These are phyloP conservation scores for Drosophila ohnishii DNA, from an alignment of 1,140 invertebrate species.

Conservation along the genomic window DNA sequence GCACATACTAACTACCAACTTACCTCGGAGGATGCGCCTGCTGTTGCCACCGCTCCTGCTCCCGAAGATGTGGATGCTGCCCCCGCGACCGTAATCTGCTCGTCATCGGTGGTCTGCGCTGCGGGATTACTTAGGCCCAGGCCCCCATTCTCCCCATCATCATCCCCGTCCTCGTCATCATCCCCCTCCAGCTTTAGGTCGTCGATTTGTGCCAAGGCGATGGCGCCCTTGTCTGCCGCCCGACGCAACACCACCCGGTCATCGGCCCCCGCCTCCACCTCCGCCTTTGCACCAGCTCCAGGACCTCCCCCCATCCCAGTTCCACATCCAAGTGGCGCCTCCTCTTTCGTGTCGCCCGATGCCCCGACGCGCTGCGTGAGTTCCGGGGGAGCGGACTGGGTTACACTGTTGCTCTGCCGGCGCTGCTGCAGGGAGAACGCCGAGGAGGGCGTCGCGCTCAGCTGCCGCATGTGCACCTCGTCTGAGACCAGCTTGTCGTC, in stretches of 20 bases:
- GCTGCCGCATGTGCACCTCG: constrained; percentile 73
- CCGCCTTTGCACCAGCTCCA: not conserved
- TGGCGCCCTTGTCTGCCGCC: constrained; percentile 52
- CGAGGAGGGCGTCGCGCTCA: constrained; percentile 68
- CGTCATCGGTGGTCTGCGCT: constrained; percentile 67
- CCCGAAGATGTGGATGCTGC: constrained; percentile 14
- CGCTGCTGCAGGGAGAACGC: constrained; percentile 53
- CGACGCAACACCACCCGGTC: constrained; percentile 59
- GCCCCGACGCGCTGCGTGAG: constrained; percentile 46
- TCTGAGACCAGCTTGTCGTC: constrained; percentile 77
- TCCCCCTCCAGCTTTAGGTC: constrained; percentile 64
- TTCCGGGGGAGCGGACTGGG: constrained; percentile 64
- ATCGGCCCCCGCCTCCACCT: constrained; percentile 32
- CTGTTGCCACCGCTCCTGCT: constrained; percentile 9
- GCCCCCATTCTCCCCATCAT: constrained; percentile 21
- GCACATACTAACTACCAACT: constrained; percentile 51
- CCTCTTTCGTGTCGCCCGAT: constrained; percentile 26
- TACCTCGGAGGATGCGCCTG: constrained; percentile 51
- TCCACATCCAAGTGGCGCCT: constrained; percentile 13
- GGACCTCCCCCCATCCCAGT: not conserved
- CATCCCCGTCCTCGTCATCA: constrained; percentile 41
- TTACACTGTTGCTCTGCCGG: constrained; percentile 54
- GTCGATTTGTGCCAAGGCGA: constrained; percentile 75
- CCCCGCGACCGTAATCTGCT: constrained; percentile 61
- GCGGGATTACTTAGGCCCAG: constrained; percentile 70